Evolutionary conservation across 2,113 vertebrate species (phyloP).

Genomic region (Acanthisitta chloris): DNA sequence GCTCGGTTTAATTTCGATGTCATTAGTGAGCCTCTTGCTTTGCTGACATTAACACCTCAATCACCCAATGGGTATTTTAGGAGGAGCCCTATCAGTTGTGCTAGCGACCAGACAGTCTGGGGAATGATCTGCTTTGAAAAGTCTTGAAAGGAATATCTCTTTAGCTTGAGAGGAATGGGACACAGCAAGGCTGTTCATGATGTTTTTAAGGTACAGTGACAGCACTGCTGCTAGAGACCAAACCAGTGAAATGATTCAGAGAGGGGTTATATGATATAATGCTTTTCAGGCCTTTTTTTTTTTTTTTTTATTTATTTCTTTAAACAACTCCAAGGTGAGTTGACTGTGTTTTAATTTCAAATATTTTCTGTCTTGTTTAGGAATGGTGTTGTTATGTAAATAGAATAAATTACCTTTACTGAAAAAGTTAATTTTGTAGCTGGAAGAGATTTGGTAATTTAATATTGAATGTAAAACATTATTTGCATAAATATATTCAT

Average conservation of each 20-base stretch:
- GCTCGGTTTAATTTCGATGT: not conserved
- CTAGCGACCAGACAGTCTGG: not conserved
- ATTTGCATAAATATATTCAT: not conserved
- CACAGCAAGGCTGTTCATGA: not conserved
- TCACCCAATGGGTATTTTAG: not conserved
- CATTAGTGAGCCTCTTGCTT: not conserved
- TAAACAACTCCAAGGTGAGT: not conserved
- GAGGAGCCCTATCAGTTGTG: not conserved
- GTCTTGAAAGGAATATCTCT: not conserved
- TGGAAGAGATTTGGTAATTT: not conserved
- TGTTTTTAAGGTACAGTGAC: not conserved
- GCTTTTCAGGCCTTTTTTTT: not conserved
- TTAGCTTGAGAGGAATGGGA: not conserved
- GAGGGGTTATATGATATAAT: not conserved
- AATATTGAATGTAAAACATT: not conserved
- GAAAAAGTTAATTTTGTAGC: not conserved
- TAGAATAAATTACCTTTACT: not conserved
- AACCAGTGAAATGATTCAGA: not conserved
- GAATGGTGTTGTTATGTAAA: not conserved
- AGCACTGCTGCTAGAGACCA: not conserved
- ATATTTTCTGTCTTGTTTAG: not conserved
- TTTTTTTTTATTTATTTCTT: not conserved
- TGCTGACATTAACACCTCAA: not conserved
- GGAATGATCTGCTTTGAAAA: not conserved
- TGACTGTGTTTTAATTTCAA: not conserved